Base-by-base conservation (phyloP, 2,888 invertebrate genomes). In the Torymus texanus region DNA sequence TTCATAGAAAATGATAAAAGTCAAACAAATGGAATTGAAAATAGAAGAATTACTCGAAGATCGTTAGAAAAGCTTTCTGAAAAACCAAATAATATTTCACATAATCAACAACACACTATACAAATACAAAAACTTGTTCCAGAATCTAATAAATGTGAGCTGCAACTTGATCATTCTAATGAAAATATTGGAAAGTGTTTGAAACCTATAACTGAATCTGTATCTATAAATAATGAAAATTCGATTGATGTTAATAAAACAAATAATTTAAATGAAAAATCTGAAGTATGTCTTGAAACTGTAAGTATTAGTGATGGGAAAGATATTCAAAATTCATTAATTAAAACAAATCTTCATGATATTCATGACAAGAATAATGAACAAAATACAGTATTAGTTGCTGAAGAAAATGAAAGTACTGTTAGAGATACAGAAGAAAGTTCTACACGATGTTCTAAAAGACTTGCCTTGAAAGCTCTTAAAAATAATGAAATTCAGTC, bases 111-210 rank as follows among this genome's bases (percentile, higher is more conserved):
- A 41, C 41, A 41, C 41, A 41, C 41, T 5, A 29, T 5, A 29
- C 29, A 29, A 41, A n/a, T 50, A 21, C 14, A 56, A 56, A 74
- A 68, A 24, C 18, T 18, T 11, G 0, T 41, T 61, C 10, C 59
- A 29, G 61, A 21, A 18, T 67, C 2, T 2, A 77, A n/a, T 59
- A 65, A 73, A 70, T 65, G n/a, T 75, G 21, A 66, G 18, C 71
- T 65, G 3, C 18, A 65, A 14, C 18, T 21, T 55, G 41, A 50
- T 61, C 16, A 2, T 55, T 12, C 2, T 66, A 21, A 56, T 59
- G 14, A 51, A 50, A 71, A 59, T 61, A 5, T 41, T 53, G 55
- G 50, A 75, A 66, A 11, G 2, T n/a, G 8, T 73, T 10, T 18
- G 14, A 56, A 62, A 13, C n/a, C 1, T 41, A 8, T 21, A 2